Evolutionary conservation across 2,888 invertebrate species (phyloP).

Genomic region (Arge pagana): DNA sequence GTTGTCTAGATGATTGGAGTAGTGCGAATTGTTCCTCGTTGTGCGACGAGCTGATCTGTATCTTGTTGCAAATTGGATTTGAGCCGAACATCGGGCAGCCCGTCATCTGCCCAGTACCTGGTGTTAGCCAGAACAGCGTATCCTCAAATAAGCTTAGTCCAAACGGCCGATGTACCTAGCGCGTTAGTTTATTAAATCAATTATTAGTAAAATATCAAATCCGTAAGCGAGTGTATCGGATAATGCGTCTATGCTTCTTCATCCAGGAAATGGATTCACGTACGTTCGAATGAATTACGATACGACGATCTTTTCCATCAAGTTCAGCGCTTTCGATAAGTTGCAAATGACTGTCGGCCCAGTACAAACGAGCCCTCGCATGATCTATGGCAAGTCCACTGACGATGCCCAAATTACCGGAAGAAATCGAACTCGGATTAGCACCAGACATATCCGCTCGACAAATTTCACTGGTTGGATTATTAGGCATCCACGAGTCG

Average conservation of each 20-base stretch:
- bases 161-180: slow-evolving; percentile 62
- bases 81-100: slow-evolving; percentile 66
- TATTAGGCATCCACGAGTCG: slow-evolving; percentile 32
- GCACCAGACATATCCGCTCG: slow-evolving; percentile 63
- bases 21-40: slow-evolving; percentile 61
- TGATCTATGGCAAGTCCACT: slow-evolving; percentile 66
- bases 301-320: slow-evolving; percentile 37
- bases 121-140: slow-evolving; percentile 72
- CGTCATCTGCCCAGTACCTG: slow-evolving; percentile 62
- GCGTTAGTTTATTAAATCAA: not conserved
- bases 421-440: slow-evolving; percentile 54
- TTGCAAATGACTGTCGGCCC: slow-evolving; percentile 69
- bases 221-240: slow-evolving; percentile 28
- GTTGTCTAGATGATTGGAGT: slow-evolving; percentile 64
- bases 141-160: slow-evolving; percentile 77
- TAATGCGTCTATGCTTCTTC: not conserved
- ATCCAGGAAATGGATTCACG: not conserved
- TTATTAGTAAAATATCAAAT: slow-evolving; percentile 3
- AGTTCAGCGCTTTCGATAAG: slow-evolving; percentile 57
- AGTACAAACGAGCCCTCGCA: slow-evolving; percentile 70
- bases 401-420: slow-evolving; percentile 59
- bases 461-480: slow-evolving; percentile 40
- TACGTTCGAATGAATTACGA: slow-evolving; percentile 3
- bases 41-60: slow-evolving; percentile 58
- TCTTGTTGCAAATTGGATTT: slow-evolving; percentile 57